Percentiles rank a stretch among this genome's conserved stretches.
These are phyloP conservation scores for Candoia aspera DNA, from an alignment of 2,113 vertebrate genomes.

Conservation along the genomic window DNA sequence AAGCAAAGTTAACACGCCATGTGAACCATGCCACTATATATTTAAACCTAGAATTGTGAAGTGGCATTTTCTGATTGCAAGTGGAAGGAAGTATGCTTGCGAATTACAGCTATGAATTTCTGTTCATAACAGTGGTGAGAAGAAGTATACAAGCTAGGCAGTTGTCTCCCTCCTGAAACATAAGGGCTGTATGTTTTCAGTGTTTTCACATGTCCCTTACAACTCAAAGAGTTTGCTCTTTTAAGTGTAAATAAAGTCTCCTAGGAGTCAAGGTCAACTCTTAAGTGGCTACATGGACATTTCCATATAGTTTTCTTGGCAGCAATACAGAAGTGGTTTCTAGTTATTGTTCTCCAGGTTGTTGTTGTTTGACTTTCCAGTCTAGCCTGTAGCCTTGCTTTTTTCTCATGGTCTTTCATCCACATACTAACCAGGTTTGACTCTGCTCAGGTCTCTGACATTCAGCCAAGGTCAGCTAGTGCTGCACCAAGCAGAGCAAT, in stretches of 20 bases:
- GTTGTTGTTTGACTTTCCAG: background rate
- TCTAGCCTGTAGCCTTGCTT: background rate
- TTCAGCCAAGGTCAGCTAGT: background rate
- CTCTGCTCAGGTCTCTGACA: background rate
- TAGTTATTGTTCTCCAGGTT: background rate
- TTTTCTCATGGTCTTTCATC: background rate
- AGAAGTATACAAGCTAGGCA: background rate
- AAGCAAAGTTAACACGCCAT: background rate
- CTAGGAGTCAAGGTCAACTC: background rate
- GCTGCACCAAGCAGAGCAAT: background rate
- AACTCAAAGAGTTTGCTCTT: background rate
- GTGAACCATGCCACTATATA: background rate
- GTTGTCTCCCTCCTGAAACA: background rate
- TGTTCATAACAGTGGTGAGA: background rate
- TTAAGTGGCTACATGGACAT: background rate
- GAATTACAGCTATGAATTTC: background rate
- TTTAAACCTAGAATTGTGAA: background rate
- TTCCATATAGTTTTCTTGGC: background rate
- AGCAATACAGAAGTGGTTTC: background rate
- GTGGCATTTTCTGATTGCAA: background rate
- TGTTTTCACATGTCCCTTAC: background rate
- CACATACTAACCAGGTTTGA: background rate
- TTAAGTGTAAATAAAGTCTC: background rate
- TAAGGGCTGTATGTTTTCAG: background rate
- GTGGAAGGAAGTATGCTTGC: background rate